phyloP scores from a whole-genome alignment of 2,113 vertebrate species.

The Stictonetta naevosa region DNA sequence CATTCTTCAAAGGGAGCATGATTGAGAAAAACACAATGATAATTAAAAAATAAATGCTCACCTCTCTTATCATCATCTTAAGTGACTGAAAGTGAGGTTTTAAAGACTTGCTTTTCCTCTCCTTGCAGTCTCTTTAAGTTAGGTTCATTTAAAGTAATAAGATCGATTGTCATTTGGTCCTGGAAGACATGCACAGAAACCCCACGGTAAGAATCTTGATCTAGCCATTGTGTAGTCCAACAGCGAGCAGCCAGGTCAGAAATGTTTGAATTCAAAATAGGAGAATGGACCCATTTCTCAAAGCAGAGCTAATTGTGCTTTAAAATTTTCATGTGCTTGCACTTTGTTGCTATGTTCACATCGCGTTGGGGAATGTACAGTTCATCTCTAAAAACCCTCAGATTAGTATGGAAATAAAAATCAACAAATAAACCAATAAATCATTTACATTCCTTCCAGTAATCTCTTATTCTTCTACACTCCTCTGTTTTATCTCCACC shows the following conservation, averaged over 20 bases:
- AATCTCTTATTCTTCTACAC: not conserved
- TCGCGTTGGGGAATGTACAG: not conserved
- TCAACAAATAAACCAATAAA: constrained; percentile 31
- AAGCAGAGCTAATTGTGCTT: not conserved
- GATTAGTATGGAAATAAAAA: constrained; percentile 25
- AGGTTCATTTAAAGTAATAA: not conserved
- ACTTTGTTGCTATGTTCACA: not conserved
- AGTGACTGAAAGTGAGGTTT: not conserved
- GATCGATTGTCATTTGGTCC: not conserved
- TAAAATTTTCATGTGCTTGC: not conserved
- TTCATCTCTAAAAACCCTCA: not conserved
- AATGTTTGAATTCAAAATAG: not conserved
- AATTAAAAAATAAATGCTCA: not conserved
- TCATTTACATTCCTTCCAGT: not conserved
- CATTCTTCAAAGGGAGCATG: not conserved
- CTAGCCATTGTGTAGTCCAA: not conserved
- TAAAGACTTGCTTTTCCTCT: not conserved
- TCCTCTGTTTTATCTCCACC: not conserved
- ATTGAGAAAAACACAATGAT: not conserved
- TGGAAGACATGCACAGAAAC: not conserved
- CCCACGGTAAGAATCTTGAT: not conserved
- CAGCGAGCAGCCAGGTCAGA: not conserved
- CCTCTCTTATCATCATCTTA: not conserved
- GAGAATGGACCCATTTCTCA: not conserved
- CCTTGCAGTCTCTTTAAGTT: not conserved